A percentile compares a stretch with the other conserved stretches of the same genome.
Conservation (phyloP, 2,797 vertebrate genomes). For the Oreochromis mossambicus region DNA sequence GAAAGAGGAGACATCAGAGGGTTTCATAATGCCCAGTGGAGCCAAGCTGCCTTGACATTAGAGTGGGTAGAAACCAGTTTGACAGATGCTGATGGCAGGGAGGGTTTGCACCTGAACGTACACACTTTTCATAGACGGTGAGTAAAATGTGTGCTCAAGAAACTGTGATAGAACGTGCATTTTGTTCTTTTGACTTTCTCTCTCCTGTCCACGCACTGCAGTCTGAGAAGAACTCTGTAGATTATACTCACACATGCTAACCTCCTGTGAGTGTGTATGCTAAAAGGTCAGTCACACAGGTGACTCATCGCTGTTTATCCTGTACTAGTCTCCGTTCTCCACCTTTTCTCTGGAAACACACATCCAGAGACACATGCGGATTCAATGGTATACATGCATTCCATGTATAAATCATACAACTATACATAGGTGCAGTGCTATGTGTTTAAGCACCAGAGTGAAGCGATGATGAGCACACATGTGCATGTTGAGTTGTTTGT, state of each 20-base stretch:
- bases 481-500: background rate
- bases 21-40: constrained; percentile 26
- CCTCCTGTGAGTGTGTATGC: background rate
- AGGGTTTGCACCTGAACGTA: background rate
- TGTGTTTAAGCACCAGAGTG: background rate
- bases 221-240: background rate
- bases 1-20: constrained; percentile 31
- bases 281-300: constrained; percentile 22
- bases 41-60: constrained; percentile 25
- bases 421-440: background rate
- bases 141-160: background rate
- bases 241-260: background rate
- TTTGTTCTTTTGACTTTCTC: constrained; percentile 11
- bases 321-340: background rate
- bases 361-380: background rate
- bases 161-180: background rate
- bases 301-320: constrained; percentile 3
- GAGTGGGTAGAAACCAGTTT: constrained; percentile 5
- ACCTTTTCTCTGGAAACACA: background rate
- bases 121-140: background rate
- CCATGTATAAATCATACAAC: background rate
- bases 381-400: background rate
- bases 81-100: background rate
- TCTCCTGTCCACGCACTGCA: background rate
- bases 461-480: background rate